Evolutionary conservation across 2,797 vertebrate genomes (phyloP), one percentile per base, ranked within the genome.

Genomic region (Otolemur crassicaudatus): DNA sequence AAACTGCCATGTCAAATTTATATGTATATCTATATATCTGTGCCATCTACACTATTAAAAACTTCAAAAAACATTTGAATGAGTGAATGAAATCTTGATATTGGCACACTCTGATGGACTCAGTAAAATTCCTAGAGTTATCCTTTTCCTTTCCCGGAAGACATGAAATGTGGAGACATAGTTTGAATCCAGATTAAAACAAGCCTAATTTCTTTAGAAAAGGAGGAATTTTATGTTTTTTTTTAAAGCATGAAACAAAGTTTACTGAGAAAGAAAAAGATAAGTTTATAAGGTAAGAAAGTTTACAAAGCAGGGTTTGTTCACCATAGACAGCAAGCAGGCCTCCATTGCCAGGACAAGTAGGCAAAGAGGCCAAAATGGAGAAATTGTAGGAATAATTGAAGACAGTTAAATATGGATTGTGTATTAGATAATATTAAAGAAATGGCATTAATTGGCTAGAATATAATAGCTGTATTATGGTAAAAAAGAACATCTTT

Each of bases 161-260:
- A 85, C 85, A 96, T 70, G 9, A 81, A 95, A 63, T 40, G 4
- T 53, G 31, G 49, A 90, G 22, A 88, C 1, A 31, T 1, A 2
- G 1, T 87, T 83, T 95, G 53, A 49, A 91, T 81, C 7, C 17
- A 83, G 40, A 95, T 34, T 75, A 56, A 95, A 86, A 86, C 5
- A 90, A 53, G 75, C 84, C 27, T 69, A 87, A 72, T 53, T 16
- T 53, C 49, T 53, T 53, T 53, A 53, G 49, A 34, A n/a, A 75
- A 37, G 43, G 25, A 27, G 53, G 9, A 69, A 85, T 9, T 25
- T 53, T 37, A 87, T 53, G 4, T 49, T 53, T 16, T 16, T 14
- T 37, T 37, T 53, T 53, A 17, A 53, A 53, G 14, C 49, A 53
- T 16, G 49, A 53, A 53, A 53, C 49, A 5, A 53, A 53, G 49